Evolutionary conservation across 1,140 invertebrate species (phyloP).

Genomic region (Aradophagus sp.): DNA sequence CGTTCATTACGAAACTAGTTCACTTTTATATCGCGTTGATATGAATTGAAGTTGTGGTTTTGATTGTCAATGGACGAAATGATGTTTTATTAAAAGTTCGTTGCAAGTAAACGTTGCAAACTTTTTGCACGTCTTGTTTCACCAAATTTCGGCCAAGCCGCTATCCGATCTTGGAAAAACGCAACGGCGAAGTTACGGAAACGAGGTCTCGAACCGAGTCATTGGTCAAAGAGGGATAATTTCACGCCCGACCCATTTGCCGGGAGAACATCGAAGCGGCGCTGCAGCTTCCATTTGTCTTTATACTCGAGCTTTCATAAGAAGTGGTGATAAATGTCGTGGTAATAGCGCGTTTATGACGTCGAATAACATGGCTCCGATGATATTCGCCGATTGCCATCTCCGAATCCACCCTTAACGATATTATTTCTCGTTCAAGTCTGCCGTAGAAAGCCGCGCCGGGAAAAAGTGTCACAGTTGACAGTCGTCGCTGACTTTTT

Average conservation of each 20-base stretch:
- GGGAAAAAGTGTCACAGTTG: conserved; percentile 46
- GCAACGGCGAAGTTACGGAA: conserved; percentile 25
- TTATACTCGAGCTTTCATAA: conserved; percentile 61
- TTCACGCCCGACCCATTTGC: conserved; percentile 56
- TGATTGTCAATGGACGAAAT: no score
- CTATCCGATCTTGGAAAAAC: conserved; percentile 18
- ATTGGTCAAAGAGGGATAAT: conserved; percentile 50
- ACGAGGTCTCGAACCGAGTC: conserved; percentile 40
- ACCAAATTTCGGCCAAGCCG: no score
- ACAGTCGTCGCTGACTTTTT: conserved; percentile 45
- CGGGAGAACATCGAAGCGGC: conserved; percentile 46
- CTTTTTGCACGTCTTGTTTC: no score
- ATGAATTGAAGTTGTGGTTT: no score
- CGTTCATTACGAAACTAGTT: no score
- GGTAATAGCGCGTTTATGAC: conserved; percentile 54
- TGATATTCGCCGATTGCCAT: conserved; percentile 55
- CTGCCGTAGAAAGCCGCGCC: conserved; percentile 25
- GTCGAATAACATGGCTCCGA: conserved; percentile 45
- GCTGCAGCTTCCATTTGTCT: conserved; percentile 62
- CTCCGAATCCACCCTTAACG: conserved; percentile 37
- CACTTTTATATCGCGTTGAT: no score
- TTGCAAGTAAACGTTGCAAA: no score
- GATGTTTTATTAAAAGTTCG: no score
- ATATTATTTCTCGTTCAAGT: conserved; percentile 52
- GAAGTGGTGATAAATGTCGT: conserved; percentile 61